These are phyloP conservation scores for Standfussiana lucernea DNA, from an alignment of 2,888 invertebrate species.

Conservation along the genomic window DNA sequence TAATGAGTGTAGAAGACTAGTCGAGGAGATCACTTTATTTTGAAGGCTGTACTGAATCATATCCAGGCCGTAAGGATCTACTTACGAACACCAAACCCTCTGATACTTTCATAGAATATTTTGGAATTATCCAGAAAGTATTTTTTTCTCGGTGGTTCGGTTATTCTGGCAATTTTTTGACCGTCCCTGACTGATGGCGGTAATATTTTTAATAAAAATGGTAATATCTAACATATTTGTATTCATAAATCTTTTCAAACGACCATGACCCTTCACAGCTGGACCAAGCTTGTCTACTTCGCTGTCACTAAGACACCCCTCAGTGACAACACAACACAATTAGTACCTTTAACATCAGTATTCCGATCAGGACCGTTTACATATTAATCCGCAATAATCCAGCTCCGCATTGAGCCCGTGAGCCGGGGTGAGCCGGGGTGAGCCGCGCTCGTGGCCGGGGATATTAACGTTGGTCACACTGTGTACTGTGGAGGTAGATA, in stretches of 20 bases:
- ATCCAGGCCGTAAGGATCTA: not conserved
- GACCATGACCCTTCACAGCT: too few relatives aligned
- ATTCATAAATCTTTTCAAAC: not conserved
- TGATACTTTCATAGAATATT: not conserved
- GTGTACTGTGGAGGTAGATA: not conserved
- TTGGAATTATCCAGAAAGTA: not conserved
- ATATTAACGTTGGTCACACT: constrained; percentile 34
- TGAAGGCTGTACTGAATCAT: not conserved
- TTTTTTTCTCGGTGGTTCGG: not conserved
- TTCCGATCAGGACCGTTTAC: constrained; percentile 46
- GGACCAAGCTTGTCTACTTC: not conserved
- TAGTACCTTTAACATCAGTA: constrained; percentile 37
- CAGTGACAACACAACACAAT: constrained; percentile 32
- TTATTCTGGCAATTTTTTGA: not conserved
- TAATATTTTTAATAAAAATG: too few relatives aligned
- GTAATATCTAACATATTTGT: too few relatives aligned
- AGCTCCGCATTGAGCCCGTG: not conserved
- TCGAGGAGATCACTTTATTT: not conserved
- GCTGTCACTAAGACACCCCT: not conserved
- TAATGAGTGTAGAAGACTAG: not conserved
- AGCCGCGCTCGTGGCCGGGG: constrained; percentile 6
- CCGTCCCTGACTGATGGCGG: not conserved
- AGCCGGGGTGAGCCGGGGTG: constrained; percentile 4
- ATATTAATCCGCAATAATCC: constrained; percentile 47
- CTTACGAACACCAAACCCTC: too few relatives aligned